These are phyloP conservation scores for Dysmachus trigonus DNA, from an alignment of 2,888 invertebrate species.

Conservation along the genomic window DNA sequence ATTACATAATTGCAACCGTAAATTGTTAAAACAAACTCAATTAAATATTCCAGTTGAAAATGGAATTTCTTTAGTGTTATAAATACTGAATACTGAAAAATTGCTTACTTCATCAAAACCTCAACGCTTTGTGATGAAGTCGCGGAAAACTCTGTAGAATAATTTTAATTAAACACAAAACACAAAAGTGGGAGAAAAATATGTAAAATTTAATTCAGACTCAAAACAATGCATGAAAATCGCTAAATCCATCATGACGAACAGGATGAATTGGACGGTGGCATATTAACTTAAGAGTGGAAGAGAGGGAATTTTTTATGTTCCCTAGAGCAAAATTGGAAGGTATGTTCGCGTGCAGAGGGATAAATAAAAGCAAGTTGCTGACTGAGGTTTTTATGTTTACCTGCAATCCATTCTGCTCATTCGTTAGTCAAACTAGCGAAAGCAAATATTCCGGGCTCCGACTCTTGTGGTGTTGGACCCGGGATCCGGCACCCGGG, in stretches of 20 bases:
- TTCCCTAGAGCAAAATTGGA: not conserved
- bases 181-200: not conserved
- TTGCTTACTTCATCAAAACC: not conserved
- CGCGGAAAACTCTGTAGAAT: not conserved
- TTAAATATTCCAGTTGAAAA: not conserved
- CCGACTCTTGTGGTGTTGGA: not conserved
- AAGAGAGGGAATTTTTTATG: not conserved
- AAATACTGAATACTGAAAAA: not conserved
- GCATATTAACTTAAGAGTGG: not conserved
- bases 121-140: not conserved
- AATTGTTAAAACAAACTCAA: not conserved
- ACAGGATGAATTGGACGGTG: not conserved
- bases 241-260: not conserved
- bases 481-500: not conserved
- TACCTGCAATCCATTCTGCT: slow-evolving; percentile 26
- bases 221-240: not conserved
- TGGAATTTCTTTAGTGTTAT: not conserved
- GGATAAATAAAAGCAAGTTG: slow-evolving; percentile 12
- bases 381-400: not conserved
- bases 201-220: not conserved
- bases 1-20: not conserved
- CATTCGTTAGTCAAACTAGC: slow-evolving; percentile 33
- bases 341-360: not conserved
- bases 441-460: not conserved
- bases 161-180: not conserved